These are phyloP conservation scores for Hirundo rustica DNA, from an alignment of 2,797 vertebrate species.

Conservation along the genomic window DNA sequence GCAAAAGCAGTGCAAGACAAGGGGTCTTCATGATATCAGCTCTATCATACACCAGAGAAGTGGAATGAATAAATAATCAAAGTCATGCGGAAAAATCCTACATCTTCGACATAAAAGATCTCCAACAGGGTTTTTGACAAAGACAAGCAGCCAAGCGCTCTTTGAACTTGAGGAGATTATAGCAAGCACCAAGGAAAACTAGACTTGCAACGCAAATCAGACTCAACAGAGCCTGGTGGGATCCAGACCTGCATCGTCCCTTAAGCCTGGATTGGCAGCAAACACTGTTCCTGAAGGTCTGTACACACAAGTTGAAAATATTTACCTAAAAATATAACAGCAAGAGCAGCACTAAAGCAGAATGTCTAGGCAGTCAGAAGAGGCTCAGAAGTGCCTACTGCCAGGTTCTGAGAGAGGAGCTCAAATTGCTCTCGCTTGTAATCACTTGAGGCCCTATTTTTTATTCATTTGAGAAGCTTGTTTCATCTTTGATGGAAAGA, in stretches of 20 bases:
- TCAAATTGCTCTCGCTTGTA: conserved; percentile 70
- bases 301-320: conserved; percentile 32
- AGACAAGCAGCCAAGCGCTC: conserved; percentile 89
- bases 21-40: conserved; percentile 79
- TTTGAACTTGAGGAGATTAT: conserved; percentile 89
- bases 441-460: conserved; percentile 70
- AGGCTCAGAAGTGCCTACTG: conserved; percentile 55
- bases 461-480: conserved; percentile 63
- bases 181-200: conserved; percentile 79
- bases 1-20: conserved; percentile 78
- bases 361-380: conserved; percentile 37
- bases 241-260: conserved; percentile 61
- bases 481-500: conserved; percentile 50
- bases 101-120: conserved; percentile 93
- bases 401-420: conserved; percentile 58
- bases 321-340: conserved; percentile 62
- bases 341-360: background rate
- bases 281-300: conserved; percentile 53
- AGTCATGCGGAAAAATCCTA: conserved; percentile 88
- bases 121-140: conserved; percentile 90
- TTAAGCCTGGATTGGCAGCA: conserved; percentile 49
- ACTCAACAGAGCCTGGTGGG: conserved; percentile 79
- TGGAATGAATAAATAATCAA: conserved; percentile 97
- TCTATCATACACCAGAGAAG: conserved; percentile 87
- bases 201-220: conserved; percentile 79